Base-by-base conservation (phyloP, 2,113 vertebrate species). In the Grammomys surdaster region DNA sequence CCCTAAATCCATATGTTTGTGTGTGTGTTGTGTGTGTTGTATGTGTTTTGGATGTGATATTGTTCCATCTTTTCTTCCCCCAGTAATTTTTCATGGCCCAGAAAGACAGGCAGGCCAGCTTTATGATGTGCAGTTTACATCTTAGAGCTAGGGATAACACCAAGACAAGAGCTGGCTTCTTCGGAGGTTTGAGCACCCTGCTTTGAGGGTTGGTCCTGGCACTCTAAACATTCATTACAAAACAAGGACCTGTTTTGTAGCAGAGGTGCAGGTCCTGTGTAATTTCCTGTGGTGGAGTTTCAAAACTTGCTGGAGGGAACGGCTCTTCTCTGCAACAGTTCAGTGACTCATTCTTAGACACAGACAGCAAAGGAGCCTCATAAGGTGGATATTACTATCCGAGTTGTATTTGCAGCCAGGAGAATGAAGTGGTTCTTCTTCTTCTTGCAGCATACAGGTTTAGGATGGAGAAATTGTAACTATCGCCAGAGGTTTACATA, bases 351-450 rank as follows among this genome's bases (percentile, higher is more conserved):
- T 17, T 77, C 31, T 91, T 28, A 60, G 65, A 63, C 58, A 85
- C 70, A 51, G 54, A 85, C 19, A 40, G 54, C 22, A 77, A 54
- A 90, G 76, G 77, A 87, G 48, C 86, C 19, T 67, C 31, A 36
- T 43, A 7, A 63, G 20, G 46, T 72, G 26, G 36, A 22, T 40
- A 43, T 88, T 19, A 86, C 17, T 13, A 24, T 51, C 43, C 63
- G 16, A 31, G 33, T 31, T 48, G 20, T 85, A n/a, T 76, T 76
- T 90, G 36, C 17, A 85, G 73, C 17, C 3, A 0, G 19, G 51
- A 95, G 65, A 87, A 72, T 84, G 90, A 92, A 43, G 36, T 81
- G 67, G 40, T 60, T 60, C 69, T 94, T 72, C 73, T 60, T 60
- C 69, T 94, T 72, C 73, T 67, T 14, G 60, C 48, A 36, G 9